phyloP scores from a whole-genome alignment of 2,797 vertebrate species.

The Chelon labrosus region DNA sequence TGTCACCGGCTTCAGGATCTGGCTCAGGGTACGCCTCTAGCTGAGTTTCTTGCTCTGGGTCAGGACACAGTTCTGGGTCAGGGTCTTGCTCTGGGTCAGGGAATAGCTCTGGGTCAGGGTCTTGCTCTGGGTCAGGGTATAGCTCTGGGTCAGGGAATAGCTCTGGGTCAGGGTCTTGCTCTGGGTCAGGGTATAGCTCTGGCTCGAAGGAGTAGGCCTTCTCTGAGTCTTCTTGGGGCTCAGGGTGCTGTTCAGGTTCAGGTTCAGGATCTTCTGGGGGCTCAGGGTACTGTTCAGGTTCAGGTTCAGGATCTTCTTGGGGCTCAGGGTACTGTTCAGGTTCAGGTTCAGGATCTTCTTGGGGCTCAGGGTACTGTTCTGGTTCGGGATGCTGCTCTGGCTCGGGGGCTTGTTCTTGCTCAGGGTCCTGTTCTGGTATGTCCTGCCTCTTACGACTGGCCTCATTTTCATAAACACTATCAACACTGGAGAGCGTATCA shows the following conservation, averaged over 20 bases:
- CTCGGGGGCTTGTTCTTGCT: neutral
- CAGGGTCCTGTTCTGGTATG: constrained; percentile 46
- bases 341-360: constrained; percentile 23
- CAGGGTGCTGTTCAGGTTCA: constrained; percentile 5
- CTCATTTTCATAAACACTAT: constrained; percentile 84
- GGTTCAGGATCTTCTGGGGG: constrained; percentile 1
- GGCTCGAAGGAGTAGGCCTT: neutral
- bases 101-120: constrained; percentile 23
- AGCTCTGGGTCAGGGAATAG: constrained; percentile 7
- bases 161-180: constrained; percentile 5
- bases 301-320: constrained; percentile 15
- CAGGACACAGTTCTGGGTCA: constrained; percentile 12
- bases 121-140: constrained; percentile 25
- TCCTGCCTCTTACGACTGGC: constrained; percentile 67
- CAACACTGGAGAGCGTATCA: constrained; percentile 83
- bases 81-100: constrained; percentile 18
- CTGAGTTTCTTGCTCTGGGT: constrained; percentile 24
- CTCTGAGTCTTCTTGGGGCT: neutral
- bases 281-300: constrained; percentile 15
- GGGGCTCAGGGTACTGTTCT: neutral
- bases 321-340: constrained; percentile 1
- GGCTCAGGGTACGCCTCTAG: constrained; percentile 19
- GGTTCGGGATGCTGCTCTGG: neutral
- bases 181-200: neutral
- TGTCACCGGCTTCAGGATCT: constrained; percentile 42